Conservation (phyloP, 2,797 vertebrate genomes). For the Phalanger gymnotis region DNA sequence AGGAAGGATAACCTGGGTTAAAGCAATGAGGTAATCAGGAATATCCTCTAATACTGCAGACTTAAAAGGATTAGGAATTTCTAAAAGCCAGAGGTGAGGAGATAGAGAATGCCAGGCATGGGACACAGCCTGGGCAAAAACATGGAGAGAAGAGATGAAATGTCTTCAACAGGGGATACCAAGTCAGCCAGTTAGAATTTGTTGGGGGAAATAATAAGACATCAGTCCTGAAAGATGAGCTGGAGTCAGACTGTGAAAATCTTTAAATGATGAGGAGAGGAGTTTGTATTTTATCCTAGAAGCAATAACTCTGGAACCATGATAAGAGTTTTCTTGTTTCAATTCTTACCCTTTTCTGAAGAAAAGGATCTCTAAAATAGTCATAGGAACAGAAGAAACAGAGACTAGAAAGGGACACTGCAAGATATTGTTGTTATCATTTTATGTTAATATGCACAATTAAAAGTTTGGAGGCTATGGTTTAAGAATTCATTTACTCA, state of each 20-base stretch:
- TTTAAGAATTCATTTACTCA: neutral
- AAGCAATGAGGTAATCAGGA: neutral
- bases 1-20: neutral
- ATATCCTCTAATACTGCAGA: neutral
- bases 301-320: neutral
- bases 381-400: neutral
- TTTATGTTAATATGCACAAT: too few relatives aligned
- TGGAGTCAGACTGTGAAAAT: neutral
- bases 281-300: neutral
- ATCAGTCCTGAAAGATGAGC: too few relatives aligned
- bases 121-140: neutral
- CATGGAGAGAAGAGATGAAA: neutral
- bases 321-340: neutral
- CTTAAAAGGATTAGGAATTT: neutral
- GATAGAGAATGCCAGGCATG: neutral
- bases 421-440: neutral
- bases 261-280: neutral
- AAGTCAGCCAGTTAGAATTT: neutral
- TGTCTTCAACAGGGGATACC: neutral
- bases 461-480: neutral
- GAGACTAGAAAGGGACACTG: neutral
- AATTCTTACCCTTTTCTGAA: neutral
- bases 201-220: neutral
- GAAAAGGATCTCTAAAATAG: neutral
- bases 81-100: neutral